Base-by-base conservation (phyloP, 2,797 vertebrate species). In the Darevskia mixta region DNA sequence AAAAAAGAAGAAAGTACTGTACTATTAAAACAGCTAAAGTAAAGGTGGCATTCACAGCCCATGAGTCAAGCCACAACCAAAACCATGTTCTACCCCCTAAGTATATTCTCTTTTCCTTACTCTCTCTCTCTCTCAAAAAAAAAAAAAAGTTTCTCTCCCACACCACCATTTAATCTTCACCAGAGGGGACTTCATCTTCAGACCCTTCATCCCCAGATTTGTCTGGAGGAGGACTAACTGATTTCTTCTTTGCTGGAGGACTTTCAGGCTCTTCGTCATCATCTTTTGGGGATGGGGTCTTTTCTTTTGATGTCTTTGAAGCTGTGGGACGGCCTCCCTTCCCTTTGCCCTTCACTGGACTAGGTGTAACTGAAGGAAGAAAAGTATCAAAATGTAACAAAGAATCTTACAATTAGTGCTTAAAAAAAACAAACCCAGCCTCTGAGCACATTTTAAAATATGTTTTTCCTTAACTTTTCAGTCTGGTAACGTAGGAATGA, bases 331-430 rank as follows among this genome's bases (percentile, higher is more conserved):
- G 98, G 43, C 98, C 98, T 95, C 96, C 96, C 93, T 99, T 99
- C 79, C 98, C 98, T 97, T 99, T 99, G 94, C 98, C 98, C 97
- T 99, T 99, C 96, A 98, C 97, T 64, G 99, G 99, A 94, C 99
- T 99, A 90, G 98, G 99, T 55, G 98, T 99, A 95, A 99, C 99
- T 99, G 94, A 23, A 94, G 90, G 69, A 90, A 91, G 25, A 91
- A 93, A 85, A 92, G 29, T 23, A 92, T 13, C 43, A 90, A 67
- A 58, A 93, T 78, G 18, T 92, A 64, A 35, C 73, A 82, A 76
- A 55, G 61, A 41, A 38, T 41, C 66, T 76, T 55, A 18, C 45
- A 0, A 55, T 6, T 17, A 89, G 27, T 0, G 27, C 13, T n/a
- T n/a, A 2, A 32, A 3, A 2, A 17, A n/a, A 29, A 43, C 61